Evolutionary conservation across 2,797 vertebrate species (phyloP), one percentile per base, ranked within the genome.

Genomic region (Tenualosa thibaudeaui): DNA sequence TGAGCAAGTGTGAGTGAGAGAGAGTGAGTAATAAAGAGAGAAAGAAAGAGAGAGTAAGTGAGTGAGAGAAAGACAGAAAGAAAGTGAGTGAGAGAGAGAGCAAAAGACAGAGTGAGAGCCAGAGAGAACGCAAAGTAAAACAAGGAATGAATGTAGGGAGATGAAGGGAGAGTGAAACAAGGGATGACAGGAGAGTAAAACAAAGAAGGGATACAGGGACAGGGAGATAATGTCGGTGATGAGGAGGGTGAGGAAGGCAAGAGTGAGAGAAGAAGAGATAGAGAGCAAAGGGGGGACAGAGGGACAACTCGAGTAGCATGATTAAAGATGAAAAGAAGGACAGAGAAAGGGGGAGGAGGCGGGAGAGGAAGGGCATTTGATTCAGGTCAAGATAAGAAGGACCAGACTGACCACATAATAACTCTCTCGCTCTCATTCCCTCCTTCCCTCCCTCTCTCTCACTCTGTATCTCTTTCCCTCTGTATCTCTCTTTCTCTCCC

Each of bases 331-430:
- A 71, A 56, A 82, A 46, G 65, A 81, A 81, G 84, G 83, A 85
- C 65, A 31, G 82, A 81, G 84, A 81, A 81, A 85, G 75, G 26
- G 82, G 3, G 53, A 88, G 89, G 82, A 83, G 85, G n/a, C 6
- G 31, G 65, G 31, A 10, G 62, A 31, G 24, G 24, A 65, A 71
- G 31, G 65, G 65, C 24, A 71, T 12, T 71, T 40, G 31, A 37
- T 31, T 71, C 65, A 71, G 65, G 31, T 31, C 65, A 37, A 71
- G 65, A 71, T 37, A 40, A 71, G 62, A 71, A 65, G 24, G n/a
- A 26, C 9, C 60, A 26, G 26, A 71, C 26, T 71, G 65, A 71
- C 65, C 65, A 71, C 65, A 37, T 71, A 31, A 71, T 31, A 71
- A 37, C n/a, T 62, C 58, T 68, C 65, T 37, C 24, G 2, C 24